Percentiles rank a stretch among this genome's conserved stretches.
phyloP scores from a whole-genome alignment of 2,797 vertebrate genomes.

The Oophaga sylvatica region DNA sequence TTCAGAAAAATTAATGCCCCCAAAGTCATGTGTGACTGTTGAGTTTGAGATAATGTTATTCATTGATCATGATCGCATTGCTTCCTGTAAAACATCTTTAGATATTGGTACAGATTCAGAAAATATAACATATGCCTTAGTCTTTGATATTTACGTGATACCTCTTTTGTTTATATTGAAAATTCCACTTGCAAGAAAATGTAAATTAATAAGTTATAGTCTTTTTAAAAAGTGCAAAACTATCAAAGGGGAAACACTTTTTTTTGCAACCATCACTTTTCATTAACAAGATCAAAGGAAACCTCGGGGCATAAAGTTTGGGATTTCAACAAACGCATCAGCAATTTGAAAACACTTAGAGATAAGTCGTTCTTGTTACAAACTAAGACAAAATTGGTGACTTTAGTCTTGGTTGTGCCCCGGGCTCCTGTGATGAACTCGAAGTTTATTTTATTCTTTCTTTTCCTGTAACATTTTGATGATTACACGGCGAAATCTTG shows the following conservation, averaged over 20 bases:
- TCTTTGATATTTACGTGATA: neutral
- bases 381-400: neutral
- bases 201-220: too few species aligned
- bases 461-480: neutral
- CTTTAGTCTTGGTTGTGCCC: neutral
- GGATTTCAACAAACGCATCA: neutral
- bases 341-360: neutral
- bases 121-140: neutral
- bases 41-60: too few species aligned
- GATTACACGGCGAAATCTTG: neutral
- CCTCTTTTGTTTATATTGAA: neutral
- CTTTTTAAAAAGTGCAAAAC: too few species aligned
- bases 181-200: neutral
- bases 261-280: neutral
- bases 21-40: too few species aligned
- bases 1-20: too few species aligned
- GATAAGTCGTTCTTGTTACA: conserved; percentile 3
- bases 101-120: too few species aligned
- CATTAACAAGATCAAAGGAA: neutral
- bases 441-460: neutral
- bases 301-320: neutral
- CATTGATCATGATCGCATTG: too few species aligned
- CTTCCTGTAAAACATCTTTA: too few species aligned
- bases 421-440: neutral
- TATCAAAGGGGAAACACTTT: neutral